Evolutionary conservation across 2,797 vertebrate genomes (phyloP), one percentile per base, ranked within the genome.

Genomic region (Sebastes wilsoni): DNA sequence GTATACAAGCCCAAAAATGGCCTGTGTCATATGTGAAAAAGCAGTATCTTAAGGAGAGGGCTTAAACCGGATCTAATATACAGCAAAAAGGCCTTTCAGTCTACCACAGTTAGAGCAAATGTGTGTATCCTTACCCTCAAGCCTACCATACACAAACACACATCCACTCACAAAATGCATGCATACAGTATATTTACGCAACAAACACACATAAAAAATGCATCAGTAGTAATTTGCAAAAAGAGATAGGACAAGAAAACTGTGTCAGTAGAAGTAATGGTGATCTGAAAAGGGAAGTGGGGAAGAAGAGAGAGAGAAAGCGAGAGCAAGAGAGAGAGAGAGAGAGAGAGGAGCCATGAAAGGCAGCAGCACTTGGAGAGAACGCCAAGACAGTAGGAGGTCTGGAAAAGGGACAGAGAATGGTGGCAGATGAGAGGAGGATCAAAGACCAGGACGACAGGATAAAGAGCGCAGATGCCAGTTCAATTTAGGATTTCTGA

Each of bases 381-480:
- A 67, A 72, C 27, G 89, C 82, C 90, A 89, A 84, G 76, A 76
- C 82, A 80, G 90, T 86, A 75, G 91, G 90, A 85, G 88, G 88
- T 87, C 87, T 93, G 89, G 90, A 86, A 84, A 75, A 72, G 77
- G 79, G 89, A 90, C 87, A 81, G 82, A 86, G 76, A 87, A 85
- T 46, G 81, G 70, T 90, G 80, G 80, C 83, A 90, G 87, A 90
- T 90, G 88, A 92, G 84, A 90, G 80, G 82, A 87, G 85, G 90
- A 93, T 94, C 89, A 93, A 92, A 93, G 87, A 91, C 72, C 84
- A 81, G 75, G 74, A 86, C 54, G 76, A 79, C 85, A 79, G 81
- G 80, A 90, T 77, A 72, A 87, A 66, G 27, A 70, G 67, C 12
- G n/a, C 69, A 82, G 66, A 83, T 60, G 85, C 69, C 85, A 87